A percentile compares a stretch with the other conserved stretches of the same genome.
These are phyloP conservation scores for Cladorhizidae sp. DNA, from an alignment of 37 sponge, comb jelly and placozoan genomes.

Conservation along the genomic window DNA sequence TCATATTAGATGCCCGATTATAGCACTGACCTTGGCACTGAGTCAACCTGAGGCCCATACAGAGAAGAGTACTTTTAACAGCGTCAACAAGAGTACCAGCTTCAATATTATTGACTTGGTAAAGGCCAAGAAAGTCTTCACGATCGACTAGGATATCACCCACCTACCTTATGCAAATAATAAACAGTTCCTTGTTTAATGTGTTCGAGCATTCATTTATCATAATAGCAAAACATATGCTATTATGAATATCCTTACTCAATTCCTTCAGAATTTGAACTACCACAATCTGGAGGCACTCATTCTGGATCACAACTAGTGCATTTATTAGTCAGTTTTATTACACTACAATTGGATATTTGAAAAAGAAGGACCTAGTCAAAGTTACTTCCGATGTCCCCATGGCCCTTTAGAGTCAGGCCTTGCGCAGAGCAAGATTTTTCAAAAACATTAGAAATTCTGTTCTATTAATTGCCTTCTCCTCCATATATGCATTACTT, in stretches of 20 bases:
- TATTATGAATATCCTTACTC: slow-evolving; percentile 31
- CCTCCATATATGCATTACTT: slow-evolving; percentile 17
- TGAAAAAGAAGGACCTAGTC: background rate
- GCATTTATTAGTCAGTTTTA: slow-evolving; percentile 17
- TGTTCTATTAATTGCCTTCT: slow-evolving; percentile 49
- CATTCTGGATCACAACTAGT: slow-evolving; percentile 36
- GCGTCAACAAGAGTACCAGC: slow-evolving; percentile 44
- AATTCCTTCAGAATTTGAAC: slow-evolving; percentile 55
- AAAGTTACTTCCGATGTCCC: background rate
- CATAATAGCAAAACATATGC: slow-evolving; percentile 60
- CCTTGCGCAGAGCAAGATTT: too few relatives aligned
- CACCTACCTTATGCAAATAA: slow-evolving; percentile 55
- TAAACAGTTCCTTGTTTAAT: slow-evolving; percentile 77
- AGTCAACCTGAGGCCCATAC: slow-evolving; percentile 24
- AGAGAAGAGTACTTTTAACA: slow-evolving; percentile 38
- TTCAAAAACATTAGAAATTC: too few relatives aligned
- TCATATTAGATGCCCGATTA: slow-evolving; percentile 68
- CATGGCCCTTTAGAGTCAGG: too few relatives aligned
- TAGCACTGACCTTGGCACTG: slow-evolving; percentile 66
- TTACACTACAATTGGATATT: background rate
- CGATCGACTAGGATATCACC: slow-evolving; percentile 30
- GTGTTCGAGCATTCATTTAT: slow-evolving; percentile 76
- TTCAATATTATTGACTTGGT: slow-evolving; percentile 36
- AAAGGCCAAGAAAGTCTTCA: too few relatives aligned
- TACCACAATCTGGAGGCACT: slow-evolving; percentile 65